phyloP scores from a whole-genome alignment of 1,140 invertebrate genomes.

The Laodelphax striatellus region DNA sequence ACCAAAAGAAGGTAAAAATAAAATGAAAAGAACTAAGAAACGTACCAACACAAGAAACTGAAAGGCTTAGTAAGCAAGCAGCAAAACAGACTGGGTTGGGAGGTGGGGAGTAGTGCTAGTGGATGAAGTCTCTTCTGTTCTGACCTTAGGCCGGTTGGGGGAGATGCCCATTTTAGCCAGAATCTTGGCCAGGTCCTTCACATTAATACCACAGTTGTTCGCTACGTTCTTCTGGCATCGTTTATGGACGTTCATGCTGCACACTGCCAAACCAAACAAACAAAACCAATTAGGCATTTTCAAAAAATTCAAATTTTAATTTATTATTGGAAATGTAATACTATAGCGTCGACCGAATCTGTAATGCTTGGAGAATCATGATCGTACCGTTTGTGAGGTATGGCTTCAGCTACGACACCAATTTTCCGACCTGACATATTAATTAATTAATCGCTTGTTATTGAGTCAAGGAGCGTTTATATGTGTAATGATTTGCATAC shows the following conservation, averaged over 20 bases:
- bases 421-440: no score
- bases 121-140: not conserved
- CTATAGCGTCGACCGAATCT: no score
- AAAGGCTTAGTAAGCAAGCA: conserved; percentile 3
- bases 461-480: no score
- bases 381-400: no score
- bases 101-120: not conserved
- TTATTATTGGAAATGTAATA: no score
- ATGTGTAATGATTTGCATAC: no score
- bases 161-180: conserved; percentile 84
- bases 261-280: conserved; percentile 45
- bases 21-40: not conserved
- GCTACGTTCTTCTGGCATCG: conserved; percentile 98
- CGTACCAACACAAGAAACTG: not conserved
- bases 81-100: not conserved
- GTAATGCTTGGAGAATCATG: no score
- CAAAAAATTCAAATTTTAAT: no score
- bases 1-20: not conserved
- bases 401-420: no score
- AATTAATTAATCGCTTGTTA: no score
- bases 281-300: no score
- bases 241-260: conserved; percentile 97
- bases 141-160: conserved; percentile 45
- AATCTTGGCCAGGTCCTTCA: conserved; percentile 89
- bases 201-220: conserved; percentile 98